phyloP scores from a whole-genome alignment of 2,113 vertebrate genomes.

The Alces alces region DNA sequence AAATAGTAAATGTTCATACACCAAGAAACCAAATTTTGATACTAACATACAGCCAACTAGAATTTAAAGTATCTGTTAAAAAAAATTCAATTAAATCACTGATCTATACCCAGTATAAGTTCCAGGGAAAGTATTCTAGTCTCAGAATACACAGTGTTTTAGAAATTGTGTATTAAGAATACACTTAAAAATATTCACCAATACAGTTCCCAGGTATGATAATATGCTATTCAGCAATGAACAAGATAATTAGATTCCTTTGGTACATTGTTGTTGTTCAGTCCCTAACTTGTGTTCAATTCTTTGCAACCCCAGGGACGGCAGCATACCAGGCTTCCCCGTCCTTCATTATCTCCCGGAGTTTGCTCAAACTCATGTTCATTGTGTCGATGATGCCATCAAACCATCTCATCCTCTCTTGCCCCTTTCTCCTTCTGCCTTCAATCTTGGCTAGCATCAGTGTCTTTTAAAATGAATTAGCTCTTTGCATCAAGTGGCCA shows the following conservation, averaged over 20 bases:
- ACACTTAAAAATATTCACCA: neutral
- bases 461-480: neutral
- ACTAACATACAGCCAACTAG: neutral
- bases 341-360: accelerated
- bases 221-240: neutral
- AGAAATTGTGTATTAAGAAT: neutral
- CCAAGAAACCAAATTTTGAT: neutral
- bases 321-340: neutral
- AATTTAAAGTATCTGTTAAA: neutral
- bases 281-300: neutral
- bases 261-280: neutral
- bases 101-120: neutral
- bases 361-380: neutral
- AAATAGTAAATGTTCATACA: neutral
- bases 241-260: neutral
- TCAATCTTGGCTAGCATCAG: neutral
- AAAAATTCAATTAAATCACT: neutral
- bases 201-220: neutral
- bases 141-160: neutral
- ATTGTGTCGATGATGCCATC: neutral
- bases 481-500: neutral
- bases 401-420: neutral
- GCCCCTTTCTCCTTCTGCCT: neutral
- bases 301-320: neutral
- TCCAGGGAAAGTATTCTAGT: neutral